These are phyloP conservation scores for Thecophora atra DNA, from an alignment of 2,888 invertebrate genomes.

Conservation along the genomic window DNA sequence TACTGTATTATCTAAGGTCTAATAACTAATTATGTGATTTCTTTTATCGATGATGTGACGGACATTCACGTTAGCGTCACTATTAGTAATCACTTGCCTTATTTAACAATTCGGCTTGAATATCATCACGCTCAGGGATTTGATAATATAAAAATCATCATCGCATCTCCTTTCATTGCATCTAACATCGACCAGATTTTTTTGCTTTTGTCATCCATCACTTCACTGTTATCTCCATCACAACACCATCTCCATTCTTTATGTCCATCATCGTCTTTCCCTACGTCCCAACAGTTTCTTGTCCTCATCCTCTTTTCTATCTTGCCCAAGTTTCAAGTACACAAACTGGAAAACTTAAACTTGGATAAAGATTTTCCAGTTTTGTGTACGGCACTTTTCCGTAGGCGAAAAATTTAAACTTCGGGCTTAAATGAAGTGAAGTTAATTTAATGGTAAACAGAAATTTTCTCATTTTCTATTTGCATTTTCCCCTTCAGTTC, in stretches of 20 bases:
- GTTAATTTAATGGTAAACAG: conserved; percentile 40
- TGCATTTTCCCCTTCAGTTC: conserved; percentile 12
- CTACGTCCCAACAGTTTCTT: too few species aligned
- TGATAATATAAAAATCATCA: too few species aligned
- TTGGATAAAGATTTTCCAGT: conserved; percentile 10
- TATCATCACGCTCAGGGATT: too few species aligned
- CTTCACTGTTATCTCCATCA: background rate
- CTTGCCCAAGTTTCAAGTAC: background rate
- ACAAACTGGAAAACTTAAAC: conserved; percentile 3
- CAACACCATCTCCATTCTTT: conserved; percentile 3
- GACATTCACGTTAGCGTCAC: too few species aligned
- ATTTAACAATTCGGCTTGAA: background rate
- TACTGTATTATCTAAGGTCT: background rate
- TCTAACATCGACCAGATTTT: too few species aligned
- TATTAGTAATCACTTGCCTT: too few species aligned
- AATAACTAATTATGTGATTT: too few species aligned
- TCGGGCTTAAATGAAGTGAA: conserved; percentile 38
- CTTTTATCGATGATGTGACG: too few species aligned
- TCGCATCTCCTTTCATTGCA: too few species aligned
- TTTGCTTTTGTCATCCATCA: background rate
- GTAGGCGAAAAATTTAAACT: conserved; percentile 14
- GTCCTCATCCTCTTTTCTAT: background rate
- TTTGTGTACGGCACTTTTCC: background rate
- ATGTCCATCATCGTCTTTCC: background rate
- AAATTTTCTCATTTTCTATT: conserved; percentile 26